Conservation (phyloP, 2,797 vertebrate species). For the Channallabes apus region DNA sequence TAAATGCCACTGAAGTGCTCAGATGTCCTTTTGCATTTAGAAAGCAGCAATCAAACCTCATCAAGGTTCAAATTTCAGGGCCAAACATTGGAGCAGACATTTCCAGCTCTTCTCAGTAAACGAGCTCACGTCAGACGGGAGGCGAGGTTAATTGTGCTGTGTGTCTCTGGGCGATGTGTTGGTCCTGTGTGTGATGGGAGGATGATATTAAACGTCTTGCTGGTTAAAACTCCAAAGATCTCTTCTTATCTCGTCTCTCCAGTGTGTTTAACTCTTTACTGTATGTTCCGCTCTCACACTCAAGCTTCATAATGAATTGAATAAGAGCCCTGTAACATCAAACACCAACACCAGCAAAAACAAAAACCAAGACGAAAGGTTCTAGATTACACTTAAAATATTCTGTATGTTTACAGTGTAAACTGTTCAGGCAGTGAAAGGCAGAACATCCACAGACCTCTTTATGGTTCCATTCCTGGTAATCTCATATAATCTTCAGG, state of each 20-base stretch:
- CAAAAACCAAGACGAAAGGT: not conserved
- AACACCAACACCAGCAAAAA: not conserved
- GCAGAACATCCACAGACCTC: too few species aligned
- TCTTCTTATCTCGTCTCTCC: not conserved
- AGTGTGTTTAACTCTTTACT: not conserved
- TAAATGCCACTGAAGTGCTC: slow-evolving; percentile 28
- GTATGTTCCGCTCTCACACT: not conserved
- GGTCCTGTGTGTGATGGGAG: not conserved
- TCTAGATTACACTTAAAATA: not conserved
- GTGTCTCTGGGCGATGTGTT: slow-evolving; percentile 13
- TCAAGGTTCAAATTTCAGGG: slow-evolving; percentile 37
- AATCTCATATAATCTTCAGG: too few species aligned
- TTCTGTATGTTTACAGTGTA: not conserved
- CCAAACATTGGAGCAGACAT: slow-evolving; percentile 26
- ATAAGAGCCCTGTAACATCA: not conserved
- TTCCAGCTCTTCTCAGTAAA: not conserved
- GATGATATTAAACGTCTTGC: slow-evolving; percentile 3
- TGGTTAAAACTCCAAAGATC: not conserved
- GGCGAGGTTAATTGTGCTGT: slow-evolving; percentile 46
- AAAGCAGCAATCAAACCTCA: slow-evolving; percentile 39
- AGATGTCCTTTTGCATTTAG: slow-evolving; percentile 17
- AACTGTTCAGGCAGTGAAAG: too few species aligned
- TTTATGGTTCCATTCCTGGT: too few species aligned
- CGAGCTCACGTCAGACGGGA: not conserved
- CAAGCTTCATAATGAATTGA: not conserved